phyloP scores from a whole-genome alignment of 1,140 invertebrate genomes.

The Campodea augens region DNA sequence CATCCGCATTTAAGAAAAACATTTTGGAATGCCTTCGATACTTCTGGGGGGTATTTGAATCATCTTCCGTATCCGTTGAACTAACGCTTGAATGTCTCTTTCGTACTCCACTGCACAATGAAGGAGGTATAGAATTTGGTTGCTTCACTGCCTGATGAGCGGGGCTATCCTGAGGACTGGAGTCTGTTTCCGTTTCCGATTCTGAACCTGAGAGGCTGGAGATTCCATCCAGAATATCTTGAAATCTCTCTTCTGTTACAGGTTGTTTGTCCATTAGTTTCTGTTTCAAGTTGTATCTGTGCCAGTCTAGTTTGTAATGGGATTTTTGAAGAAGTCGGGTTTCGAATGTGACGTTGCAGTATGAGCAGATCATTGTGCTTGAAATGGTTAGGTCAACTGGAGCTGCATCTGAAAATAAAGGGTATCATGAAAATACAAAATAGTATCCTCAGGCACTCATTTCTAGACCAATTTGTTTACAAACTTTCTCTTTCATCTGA shows the following conservation, averaged over 20 bases:
- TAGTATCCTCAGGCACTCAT: no score
- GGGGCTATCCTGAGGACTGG: neutral
- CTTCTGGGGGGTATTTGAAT: conserved; percentile 12
- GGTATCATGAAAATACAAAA: no score
- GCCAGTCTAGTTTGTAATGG: neutral
- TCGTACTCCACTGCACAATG: no score
- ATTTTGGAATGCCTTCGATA: conserved; percentile 41
- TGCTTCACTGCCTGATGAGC: no score
- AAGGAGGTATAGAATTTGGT: no score
- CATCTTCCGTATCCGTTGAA: conserved; percentile 12
- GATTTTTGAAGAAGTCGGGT: neutral
- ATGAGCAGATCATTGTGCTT: neutral
- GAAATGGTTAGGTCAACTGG: no score
- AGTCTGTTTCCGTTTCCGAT: conserved; percentile 25
- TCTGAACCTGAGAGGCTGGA: conserved; percentile 60
- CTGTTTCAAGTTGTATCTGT: neutral
- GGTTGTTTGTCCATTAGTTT: neutral
- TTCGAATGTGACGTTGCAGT: neutral
- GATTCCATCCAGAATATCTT: conserved; percentile 33
- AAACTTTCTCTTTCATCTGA: no score
- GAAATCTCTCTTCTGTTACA: neutral
- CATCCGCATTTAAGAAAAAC: conserved; percentile 44
- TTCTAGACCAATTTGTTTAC: no score
- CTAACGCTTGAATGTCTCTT: conserved; percentile 5
- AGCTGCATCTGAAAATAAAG: no score